Evolutionary conservation across 2,797 vertebrate species (phyloP).

Genomic region (Sebastes diaconus): DNA sequence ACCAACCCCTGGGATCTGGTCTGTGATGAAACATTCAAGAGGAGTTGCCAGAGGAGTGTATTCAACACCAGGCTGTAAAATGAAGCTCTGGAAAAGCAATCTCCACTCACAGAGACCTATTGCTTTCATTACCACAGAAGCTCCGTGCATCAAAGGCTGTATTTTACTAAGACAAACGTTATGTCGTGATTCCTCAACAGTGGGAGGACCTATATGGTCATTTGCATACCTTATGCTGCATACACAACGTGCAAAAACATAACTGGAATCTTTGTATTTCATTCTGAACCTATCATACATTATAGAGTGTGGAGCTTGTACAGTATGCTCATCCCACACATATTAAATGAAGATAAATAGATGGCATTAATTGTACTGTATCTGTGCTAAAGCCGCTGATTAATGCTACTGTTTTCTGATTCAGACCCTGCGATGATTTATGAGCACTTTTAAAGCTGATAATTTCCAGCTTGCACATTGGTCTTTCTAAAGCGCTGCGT

Average conservation of each 20-base stretch:
- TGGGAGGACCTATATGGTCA: slow-evolving; percentile 49
- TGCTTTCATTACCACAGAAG: slow-evolving; percentile 73
- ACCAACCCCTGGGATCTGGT: slow-evolving; percentile 74
- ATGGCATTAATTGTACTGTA: slow-evolving; percentile 73
- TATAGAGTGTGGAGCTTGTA: slow-evolving; percentile 20
- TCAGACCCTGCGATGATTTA: slow-evolving; percentile 69
- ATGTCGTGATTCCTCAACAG: slow-evolving; percentile 26
- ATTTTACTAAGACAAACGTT: slow-evolving; percentile 74
- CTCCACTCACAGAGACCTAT: slow-evolving; percentile 76
- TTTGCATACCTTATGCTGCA: slow-evolving; percentile 59
- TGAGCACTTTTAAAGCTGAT: slow-evolving; percentile 74
- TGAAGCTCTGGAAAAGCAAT: slow-evolving; percentile 80
- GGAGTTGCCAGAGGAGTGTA: slow-evolving; percentile 75
- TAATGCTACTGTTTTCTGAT: slow-evolving; percentile 71
- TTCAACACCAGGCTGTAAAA: slow-evolving; percentile 75
- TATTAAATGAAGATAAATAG: slow-evolving; percentile 73
- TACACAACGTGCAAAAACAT: slow-evolving; percentile 45
- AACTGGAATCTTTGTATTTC: slow-evolving; percentile 32
- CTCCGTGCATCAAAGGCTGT: slow-evolving; percentile 67
- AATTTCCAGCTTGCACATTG: slow-evolving; percentile 58
- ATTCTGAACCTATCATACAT: slow-evolving; percentile 23
- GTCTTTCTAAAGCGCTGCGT: slow-evolving; percentile 32
- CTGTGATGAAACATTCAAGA: slow-evolving; percentile 83
- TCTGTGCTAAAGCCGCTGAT: slow-evolving; percentile 67
- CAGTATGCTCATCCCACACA: slow-evolving; percentile 41